Base-by-base conservation (phyloP, 2,888 invertebrate species). In the Synanthedon tipuliformis region DNA sequence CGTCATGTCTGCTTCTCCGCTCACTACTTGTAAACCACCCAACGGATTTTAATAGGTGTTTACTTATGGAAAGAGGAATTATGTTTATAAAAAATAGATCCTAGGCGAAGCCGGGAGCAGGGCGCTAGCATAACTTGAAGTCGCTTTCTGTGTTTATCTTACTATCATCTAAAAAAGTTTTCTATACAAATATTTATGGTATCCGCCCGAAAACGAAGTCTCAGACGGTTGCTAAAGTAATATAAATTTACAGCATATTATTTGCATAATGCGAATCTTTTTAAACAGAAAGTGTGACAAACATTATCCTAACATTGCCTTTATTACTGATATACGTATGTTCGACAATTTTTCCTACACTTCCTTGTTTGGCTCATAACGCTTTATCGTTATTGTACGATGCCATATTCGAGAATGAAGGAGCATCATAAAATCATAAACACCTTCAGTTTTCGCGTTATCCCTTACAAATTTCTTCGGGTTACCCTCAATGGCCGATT, bases 341-440 rank as follows among this genome's bases (percentile, higher is more conserved):
- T 59, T 65, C 60, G 76, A 73, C 73, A 71, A 67, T 76, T 78
- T 78, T 75, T 62, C 69, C 68, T 65, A 59, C 65, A 65, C 65
- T 66, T 34, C 34, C 34, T 23, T 10, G 40, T 27, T 11, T 48
- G 50, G 71, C 66, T 67, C 75, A 72, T 82, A 75, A 75, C 71
- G 70, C 68, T 80, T 81, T 77, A 79, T 76, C 71, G 77, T 79
- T 80, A 82, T 78, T 80, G 75, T 75, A 77, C 70, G 73, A 71
- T 60, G 68, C 71, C 70, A 71, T 81, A 80, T 76, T 73, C 68
- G 68, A 66, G 71, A 74, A 80, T 71, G 70, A 69, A 77, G 69
- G 73, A 68, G 73, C 66, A 71, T 73, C 81, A 70, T 81, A 80
- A 79, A 78, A 80, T 78, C 76, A 78, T 77, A 79, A 79, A 81